Conservation (phyloP, 1,140 invertebrate species). For the Propsilocerus akamusi region DNA sequence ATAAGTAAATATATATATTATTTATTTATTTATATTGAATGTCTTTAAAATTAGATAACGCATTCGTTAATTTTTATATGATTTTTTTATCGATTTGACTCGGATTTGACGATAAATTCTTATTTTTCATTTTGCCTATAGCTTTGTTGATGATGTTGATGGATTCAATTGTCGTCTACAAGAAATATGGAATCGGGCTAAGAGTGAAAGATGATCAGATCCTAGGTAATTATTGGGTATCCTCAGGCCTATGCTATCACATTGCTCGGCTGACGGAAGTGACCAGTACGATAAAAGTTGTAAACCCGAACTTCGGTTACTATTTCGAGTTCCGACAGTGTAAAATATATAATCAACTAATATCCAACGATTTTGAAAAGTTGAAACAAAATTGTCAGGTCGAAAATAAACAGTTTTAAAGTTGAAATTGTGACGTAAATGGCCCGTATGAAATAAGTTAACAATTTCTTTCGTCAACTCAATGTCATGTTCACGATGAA, state of each 20-base stretch:
- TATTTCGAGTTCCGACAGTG: constrained; percentile 17
- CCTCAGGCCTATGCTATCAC: constrained; percentile 27
- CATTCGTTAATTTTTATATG: too few relatives aligned
- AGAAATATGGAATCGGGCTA: constrained; percentile 30
- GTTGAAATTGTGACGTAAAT: constrained; percentile 31
- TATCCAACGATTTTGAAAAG: constrained; percentile 54
- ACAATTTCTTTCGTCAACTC: neutral
- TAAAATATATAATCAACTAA: constrained; percentile 71
- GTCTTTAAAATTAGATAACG: too few relatives aligned
- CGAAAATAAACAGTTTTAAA: constrained; percentile 31
- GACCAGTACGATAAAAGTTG: constrained; percentile 37
- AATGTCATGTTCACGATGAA: neutral
- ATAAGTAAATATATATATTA: too few relatives aligned
- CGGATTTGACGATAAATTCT: too few relatives aligned
- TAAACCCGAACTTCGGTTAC: constrained; percentile 19
- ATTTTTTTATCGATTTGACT: too few relatives aligned
- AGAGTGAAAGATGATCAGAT: constrained; percentile 59
- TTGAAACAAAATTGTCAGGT: constrained; percentile 34
- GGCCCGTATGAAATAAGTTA: constrained; percentile 25
- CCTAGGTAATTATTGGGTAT: constrained; percentile 56
- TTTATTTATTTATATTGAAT: too few relatives aligned
- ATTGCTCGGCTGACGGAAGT: constrained; percentile 39
- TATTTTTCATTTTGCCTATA: neutral
- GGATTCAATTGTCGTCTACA: neutral
- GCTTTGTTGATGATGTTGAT: too few relatives aligned